Percentiles rank a stretch among this genome's conserved stretches.
Evolutionary conservation across 30 jellyfish, hydroid and myxozoan genomes (phyloP).

Genomic region (Hydractinia symbiolongicarpus): DNA sequence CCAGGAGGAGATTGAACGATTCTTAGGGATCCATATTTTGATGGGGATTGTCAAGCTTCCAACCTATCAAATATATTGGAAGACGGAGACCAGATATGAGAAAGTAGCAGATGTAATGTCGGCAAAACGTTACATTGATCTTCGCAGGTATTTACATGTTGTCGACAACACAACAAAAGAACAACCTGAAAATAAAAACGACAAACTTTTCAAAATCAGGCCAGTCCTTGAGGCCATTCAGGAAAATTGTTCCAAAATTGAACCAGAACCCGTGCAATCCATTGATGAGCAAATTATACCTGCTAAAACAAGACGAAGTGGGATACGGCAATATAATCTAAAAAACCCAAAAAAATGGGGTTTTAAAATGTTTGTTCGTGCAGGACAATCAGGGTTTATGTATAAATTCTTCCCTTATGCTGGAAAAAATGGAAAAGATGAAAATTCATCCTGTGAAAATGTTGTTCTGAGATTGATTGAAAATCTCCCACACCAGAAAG

Average conservation of each 20-base stretch:
- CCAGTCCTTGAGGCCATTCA: too few species aligned
- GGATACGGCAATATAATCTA: constrained; percentile 35
- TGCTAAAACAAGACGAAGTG: constrained; percentile 26
- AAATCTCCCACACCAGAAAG: constrained; percentile 15
- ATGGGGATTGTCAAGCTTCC: constrained; percentile 10
- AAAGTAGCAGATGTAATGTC: constrained; percentile 15
- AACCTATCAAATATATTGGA: constrained; percentile 4
- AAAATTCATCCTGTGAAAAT: constrained; percentile 15
- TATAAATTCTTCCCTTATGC: constrained; percentile 40
- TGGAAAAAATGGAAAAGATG: constrained; percentile 28
- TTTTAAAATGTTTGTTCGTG: constrained; percentile 23
- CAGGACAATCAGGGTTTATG: constrained; percentile 30
- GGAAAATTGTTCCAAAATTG: too few species aligned
- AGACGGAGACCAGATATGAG: neutral
- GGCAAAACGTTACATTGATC: too few species aligned
- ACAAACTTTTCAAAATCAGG: too few species aligned
- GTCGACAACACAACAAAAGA: too few species aligned
- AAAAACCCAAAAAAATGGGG: constrained; percentile 57
- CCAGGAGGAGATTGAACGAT: too few species aligned
- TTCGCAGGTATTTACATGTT: too few species aligned
- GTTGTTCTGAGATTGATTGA: constrained; percentile 35
- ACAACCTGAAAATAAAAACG: too few species aligned
- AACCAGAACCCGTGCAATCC: too few species aligned
- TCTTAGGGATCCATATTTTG: neutral
- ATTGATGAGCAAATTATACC: constrained; percentile 9